Conservation (phyloP, 2,113 vertebrate species). For the Notarius quadriscutis region DNA sequence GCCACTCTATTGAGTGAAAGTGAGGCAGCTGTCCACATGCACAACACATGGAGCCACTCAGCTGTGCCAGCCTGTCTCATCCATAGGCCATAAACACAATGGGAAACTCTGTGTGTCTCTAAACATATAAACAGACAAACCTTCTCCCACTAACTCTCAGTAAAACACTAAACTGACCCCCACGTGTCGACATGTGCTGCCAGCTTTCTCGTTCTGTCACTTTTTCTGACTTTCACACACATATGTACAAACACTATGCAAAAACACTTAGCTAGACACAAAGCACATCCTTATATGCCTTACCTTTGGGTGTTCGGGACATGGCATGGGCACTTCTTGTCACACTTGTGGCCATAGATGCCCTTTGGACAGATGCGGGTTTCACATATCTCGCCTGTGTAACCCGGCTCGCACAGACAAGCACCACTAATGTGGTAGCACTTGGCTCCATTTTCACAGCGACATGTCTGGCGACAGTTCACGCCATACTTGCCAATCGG, state of each 20-base stretch:
- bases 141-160: background rate
- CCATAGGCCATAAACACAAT: conserved; percentile 68
- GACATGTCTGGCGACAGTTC: conserved; percentile 80
- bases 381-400: conserved; percentile 83
- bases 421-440: conserved; percentile 88
- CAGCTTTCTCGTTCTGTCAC: background rate
- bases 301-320: conserved; percentile 84
- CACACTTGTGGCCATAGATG: conserved; percentile 86
- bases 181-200: background rate
- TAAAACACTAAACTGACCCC: conserved; percentile 23
- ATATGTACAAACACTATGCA: background rate
- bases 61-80: conserved; percentile 72
- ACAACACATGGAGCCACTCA: conserved; percentile 79
- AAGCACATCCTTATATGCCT: conserved; percentile 10
- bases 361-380: conserved; percentile 82
- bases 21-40: conserved; percentile 75
- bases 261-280: conserved; percentile 1
- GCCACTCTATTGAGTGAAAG: conserved; percentile 67
- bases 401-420: conserved; percentile 89
- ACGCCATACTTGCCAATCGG: conserved; percentile 83
- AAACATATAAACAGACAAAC: conserved; percentile 42
- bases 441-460: conserved; percentile 83
- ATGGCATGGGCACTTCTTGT: conserved; percentile 85
- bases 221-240: conserved; percentile 4
- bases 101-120: conserved; percentile 55